Evolutionary conservation across 2,888 invertebrate species (phyloP).

Genomic region (Epinotia ramella): DNA sequence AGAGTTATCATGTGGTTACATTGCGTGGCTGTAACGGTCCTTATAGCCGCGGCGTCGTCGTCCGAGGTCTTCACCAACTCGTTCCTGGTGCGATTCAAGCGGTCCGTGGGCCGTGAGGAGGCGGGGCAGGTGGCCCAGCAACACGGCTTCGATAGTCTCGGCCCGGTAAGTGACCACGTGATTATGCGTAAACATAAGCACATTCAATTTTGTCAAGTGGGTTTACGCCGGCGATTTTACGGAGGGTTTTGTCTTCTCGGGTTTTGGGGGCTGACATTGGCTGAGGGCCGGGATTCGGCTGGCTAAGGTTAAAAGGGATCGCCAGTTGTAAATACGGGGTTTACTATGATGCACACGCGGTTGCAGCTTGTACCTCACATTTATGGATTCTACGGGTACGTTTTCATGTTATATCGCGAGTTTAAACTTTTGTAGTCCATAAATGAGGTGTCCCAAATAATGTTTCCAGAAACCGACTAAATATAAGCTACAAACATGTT

Average conservation of each 20-base stretch:
- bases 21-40: slow-evolving; percentile 76
- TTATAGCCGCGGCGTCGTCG: slow-evolving; percentile 73
- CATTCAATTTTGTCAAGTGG: slow-evolving; percentile 45
- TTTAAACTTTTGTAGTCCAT: not conserved
- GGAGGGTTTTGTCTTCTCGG: slow-evolving; percentile 8
- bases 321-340: not conserved
- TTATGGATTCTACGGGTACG: not conserved
- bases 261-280: slow-evolving; percentile 13
- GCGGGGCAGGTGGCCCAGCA: slow-evolving; percentile 93
- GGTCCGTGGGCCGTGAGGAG: slow-evolving; percentile 90
- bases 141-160: slow-evolving; percentile 97
- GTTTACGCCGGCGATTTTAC: slow-evolving; percentile 12
- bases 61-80: slow-evolving; percentile 96
- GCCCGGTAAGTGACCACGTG: slow-evolving; percentile 93
- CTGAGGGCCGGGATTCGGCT: slow-evolving; percentile 18
- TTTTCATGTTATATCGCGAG: not conserved
- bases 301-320: slow-evolving; percentile 2
- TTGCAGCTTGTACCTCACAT: not conserved
- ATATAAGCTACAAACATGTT: no score
- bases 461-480: not conserved
- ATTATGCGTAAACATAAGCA: slow-evolving; percentile 77
- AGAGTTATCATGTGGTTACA: slow-evolving; percentile 79
- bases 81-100: slow-evolving; percentile 95
- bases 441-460: not conserved
- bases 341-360: not conserved